phyloP scores from a whole-genome alignment of 2,888 invertebrate genomes.

The Chesias legatella region DNA sequence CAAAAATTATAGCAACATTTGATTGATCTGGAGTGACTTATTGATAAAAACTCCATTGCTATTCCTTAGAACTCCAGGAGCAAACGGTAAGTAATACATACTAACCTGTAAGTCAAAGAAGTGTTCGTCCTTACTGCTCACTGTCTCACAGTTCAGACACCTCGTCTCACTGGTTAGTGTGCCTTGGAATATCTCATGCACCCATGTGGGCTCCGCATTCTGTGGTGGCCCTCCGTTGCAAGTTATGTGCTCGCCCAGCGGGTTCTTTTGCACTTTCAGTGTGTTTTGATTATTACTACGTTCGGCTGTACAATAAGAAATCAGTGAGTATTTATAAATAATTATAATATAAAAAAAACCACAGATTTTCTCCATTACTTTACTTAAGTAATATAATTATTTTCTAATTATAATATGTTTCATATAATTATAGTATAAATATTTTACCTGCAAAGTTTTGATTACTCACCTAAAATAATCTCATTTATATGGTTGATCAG shows the following conservation, averaged over 20 bases:
- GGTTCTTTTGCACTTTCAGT: slow-evolving; percentile 80
- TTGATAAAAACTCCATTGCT: too few relatives aligned
- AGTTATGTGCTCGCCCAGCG: slow-evolving; percentile 59
- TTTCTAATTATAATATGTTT: too few relatives aligned
- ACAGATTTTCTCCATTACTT: too few relatives aligned
- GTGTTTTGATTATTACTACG: slow-evolving; percentile 83
- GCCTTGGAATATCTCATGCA: slow-evolving; percentile 99
- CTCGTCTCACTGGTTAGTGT: slow-evolving; percentile 99
- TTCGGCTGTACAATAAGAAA: slow-evolving; percentile 83
- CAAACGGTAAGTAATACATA: too few relatives aligned
- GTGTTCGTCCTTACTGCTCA: slow-evolving; percentile 99
- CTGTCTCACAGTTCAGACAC: slow-evolving; percentile 99
- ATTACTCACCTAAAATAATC: slow-evolving; percentile 92
- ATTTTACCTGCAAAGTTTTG: slow-evolving; percentile 3
- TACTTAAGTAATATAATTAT: too few relatives aligned
- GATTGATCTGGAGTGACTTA: too few relatives aligned
- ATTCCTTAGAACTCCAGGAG: too few relatives aligned
- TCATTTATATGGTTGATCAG: slow-evolving; percentile 99
- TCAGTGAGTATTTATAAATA: neutral
- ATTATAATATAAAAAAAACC: too few relatives aligned
- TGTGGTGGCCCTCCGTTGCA: slow-evolving; percentile 69
- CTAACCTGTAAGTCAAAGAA: slow-evolving; percentile 95
- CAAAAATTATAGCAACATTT: too few relatives aligned
- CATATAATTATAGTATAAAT: too few relatives aligned
- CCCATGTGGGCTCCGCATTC: slow-evolving; percentile 96